phyloP scores from a whole-genome alignment of 1,140 invertebrate genomes.

The Oryctes rhinoceros region DNA sequence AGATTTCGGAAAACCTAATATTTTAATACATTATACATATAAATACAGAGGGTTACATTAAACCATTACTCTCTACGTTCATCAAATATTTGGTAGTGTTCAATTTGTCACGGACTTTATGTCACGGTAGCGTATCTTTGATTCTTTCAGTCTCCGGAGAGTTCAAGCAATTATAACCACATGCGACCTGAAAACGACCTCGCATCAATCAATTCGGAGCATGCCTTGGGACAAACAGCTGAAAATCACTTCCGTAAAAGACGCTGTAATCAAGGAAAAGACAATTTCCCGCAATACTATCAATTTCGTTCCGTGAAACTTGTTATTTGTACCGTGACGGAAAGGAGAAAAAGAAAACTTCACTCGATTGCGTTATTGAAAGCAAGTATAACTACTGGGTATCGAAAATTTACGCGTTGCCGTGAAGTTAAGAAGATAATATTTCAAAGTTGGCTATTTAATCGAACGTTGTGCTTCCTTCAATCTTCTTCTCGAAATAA shows the following conservation, averaged over 20 bases:
- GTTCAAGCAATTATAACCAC: conserved; percentile 50
- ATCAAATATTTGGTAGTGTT: not conserved
- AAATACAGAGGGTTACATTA: too few relatives aligned
- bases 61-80: too few relatives aligned
- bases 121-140: conserved; percentile 42
- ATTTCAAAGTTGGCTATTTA: too few relatives aligned
- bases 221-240: conserved; percentile 44
- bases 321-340: conserved; percentile 14
- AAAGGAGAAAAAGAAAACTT: not conserved
- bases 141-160: conserved; percentile 43
- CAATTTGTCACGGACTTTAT: conserved; percentile 36
- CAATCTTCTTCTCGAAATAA: too few relatives aligned
- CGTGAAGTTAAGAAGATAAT: too few relatives aligned
- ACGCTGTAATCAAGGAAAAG: conserved; percentile 33
- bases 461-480: too few relatives aligned
- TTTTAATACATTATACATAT: too few relatives aligned
- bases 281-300: conserved; percentile 32
- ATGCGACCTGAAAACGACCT: conserved; percentile 47
- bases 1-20: too few relatives aligned
- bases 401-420: too few relatives aligned
- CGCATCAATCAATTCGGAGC: conserved; percentile 46
- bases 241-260: conserved; percentile 42
- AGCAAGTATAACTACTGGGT: too few relatives aligned
- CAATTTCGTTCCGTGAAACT: conserved; percentile 29
- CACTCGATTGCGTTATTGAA: too few relatives aligned